Evolutionary conservation across 2,797 vertebrate genomes (phyloP), one percentile per base, ranked within the genome.

Genomic region (Spheniscus humboldti): DNA sequence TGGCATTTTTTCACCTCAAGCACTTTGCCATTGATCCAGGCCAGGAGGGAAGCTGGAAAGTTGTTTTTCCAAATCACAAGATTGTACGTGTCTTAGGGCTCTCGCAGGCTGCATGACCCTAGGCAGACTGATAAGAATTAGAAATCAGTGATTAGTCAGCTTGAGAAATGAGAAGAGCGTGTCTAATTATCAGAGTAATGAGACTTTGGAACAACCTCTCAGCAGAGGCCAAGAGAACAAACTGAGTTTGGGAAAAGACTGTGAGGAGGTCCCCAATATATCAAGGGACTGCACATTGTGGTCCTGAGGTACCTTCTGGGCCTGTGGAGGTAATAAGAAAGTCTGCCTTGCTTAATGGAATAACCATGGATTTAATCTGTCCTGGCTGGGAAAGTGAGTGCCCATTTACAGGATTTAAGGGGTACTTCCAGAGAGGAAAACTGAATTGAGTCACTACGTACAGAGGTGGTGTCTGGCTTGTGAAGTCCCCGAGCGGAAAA

Each of bases 91-190:
- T 87, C 48, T 71, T 66, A 28, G 33, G 60, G 81, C 53, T 90
- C 55, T 90, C 67, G 55, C 77, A 76, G 63, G 41, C 75, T 94
- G 41, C 35, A 33, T 91, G 76, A 88, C 57, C 85, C 31, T 86
- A 92, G 66, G 66, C 91, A 86, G 59, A 33, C 55, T 92, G 82
- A 88, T 66, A 86, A 39, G 45, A 84, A 75, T 90, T 94, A 80
- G 62, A 80, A 81, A 92, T 90, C 55, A 48, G 66, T 78, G 71
- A 88, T 94, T 91, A 90, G 75, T 91, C 85, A 95, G 47, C 66
- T 81, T 69, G 79, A 90, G 79, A 92, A 94, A 90, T 66, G 35
- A 82, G 67, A 93, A 88, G 37, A 87, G 30, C 16, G 0, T 62
- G 50, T 92, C 84, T 93, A 50, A 92, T 83, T 86, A 62, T 78